A percentile compares a stretch with the other conserved stretches of the same genome.
Conservation (phyloP, 2,113 vertebrate species). For the Aphyosemion australe region DNA sequence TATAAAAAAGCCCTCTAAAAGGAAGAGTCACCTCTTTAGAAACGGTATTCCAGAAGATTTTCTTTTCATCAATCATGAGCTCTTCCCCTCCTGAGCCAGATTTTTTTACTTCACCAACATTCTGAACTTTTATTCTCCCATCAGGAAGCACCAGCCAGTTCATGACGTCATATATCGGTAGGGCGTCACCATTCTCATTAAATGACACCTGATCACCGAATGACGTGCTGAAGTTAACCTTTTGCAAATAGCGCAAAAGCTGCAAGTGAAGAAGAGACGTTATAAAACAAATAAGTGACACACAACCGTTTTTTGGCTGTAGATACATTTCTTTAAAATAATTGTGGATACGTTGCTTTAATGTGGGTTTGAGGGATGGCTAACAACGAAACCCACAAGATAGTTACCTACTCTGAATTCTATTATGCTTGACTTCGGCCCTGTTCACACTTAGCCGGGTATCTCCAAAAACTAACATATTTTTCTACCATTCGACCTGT, state of each 20-base stretch:
- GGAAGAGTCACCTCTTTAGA: conserved; percentile 38
- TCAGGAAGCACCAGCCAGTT: conserved; percentile 69
- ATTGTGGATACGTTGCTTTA: background rate
- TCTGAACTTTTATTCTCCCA: conserved; percentile 52
- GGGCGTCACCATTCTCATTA: conserved; percentile 74
- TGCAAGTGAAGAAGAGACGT: conserved; percentile 8
- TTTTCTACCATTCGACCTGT: no score
- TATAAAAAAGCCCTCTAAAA: background rate
- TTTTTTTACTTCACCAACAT: conserved; percentile 67
- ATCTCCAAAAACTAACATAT: no score
- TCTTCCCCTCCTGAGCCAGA: conserved; percentile 45
- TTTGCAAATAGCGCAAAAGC: conserved; percentile 72
- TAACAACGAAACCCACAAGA: background rate
- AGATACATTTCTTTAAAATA: background rate
- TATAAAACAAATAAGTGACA: background rate
- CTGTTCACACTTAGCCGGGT: no score
- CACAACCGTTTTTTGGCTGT: background rate
- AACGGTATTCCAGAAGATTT: conserved; percentile 67
- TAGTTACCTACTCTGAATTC: no score
- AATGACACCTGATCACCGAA: conserved; percentile 74
- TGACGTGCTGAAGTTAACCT: conserved; percentile 70
- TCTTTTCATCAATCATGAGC: conserved; percentile 62
- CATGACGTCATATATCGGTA: conserved; percentile 76
- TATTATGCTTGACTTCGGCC: no score
- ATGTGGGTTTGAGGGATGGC: no score